A percentile compares a stretch with the other conserved stretches of the same genome.
phyloP scores from a whole-genome alignment of 2,797 vertebrate genomes.

The Ciconia nigra region DNA sequence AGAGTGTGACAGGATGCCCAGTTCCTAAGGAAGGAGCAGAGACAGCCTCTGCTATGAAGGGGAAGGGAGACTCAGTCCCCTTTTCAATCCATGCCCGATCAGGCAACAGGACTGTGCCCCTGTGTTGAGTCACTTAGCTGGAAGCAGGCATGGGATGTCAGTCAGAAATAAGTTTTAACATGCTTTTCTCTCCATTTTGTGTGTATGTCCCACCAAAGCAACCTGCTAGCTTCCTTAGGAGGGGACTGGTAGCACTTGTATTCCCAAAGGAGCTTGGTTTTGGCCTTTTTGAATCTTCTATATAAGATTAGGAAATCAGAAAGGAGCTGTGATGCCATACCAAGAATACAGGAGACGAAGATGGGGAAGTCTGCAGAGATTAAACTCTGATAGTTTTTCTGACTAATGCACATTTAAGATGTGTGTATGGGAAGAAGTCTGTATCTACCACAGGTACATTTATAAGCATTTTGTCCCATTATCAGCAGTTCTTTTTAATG shows the following conservation, averaged over 20 bases:
- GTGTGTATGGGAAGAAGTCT: background rate
- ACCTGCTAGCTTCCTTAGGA: background rate
- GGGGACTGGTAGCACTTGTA: background rate
- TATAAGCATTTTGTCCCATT: background rate
- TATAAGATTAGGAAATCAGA: background rate
- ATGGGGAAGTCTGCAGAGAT: background rate
- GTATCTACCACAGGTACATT: background rate
- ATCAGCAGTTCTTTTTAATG: background rate
- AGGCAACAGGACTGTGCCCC: background rate
- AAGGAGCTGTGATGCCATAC: background rate
- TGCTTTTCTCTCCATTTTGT: background rate
- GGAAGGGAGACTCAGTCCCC: background rate
- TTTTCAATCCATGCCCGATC: background rate
- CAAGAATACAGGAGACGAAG: background rate
- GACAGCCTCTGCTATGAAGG: accelerated
- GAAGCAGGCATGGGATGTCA: background rate
- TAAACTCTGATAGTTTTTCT: background rate
- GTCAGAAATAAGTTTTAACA: background rate
- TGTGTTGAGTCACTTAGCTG: background rate
- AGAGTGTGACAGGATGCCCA: background rate
- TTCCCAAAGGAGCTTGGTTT: background rate
- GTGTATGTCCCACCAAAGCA: background rate
- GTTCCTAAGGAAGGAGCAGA: background rate
- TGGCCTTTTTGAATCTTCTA: background rate
- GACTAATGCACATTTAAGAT: background rate